Evolutionary conservation across 2,113 vertebrate genomes (phyloP), one percentile per base, ranked within the genome.

Genomic region (Sinocyclocheilus grahami): DNA sequence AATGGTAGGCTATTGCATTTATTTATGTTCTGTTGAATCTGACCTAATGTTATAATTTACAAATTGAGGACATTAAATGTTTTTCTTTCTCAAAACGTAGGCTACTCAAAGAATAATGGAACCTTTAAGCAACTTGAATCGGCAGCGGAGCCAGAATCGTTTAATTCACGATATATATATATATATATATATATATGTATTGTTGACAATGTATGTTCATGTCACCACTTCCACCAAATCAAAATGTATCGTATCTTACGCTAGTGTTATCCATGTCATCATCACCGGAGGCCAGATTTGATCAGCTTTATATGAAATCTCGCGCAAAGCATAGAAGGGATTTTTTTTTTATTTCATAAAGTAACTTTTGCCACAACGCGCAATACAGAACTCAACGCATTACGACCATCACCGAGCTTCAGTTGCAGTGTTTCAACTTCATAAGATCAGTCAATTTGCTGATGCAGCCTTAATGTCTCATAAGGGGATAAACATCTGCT

Each of bases 181-280:
- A 27, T 27, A 27, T 27, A 27, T 27, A 27, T n/a, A 27, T 27
- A 2, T 72, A 0, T 7, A 0, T 74, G 10, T 30, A 69, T 78
- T 89, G 89, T 90, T 89, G 88, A 90, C 84, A 89, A 78, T 58
- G 14, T 33, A 76, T 51, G 72, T 88, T 69, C 75, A 88, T 79
- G 87, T 84, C 88, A 87, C 11, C 79, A 84, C 78, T 78, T 84
- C 65, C 20, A 82, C 24, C 9, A 42, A 51, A 78, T 65, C 9
- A 22, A 63, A 75, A 72, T 3, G 2, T n/a, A 69, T 16, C 3
- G 10, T 9, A 53, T 20, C 63, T 48, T 3, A 24, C 30, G 37
- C 24, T 6, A 3, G 10, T 5, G 4, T 18, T 14, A 53, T 37
- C 2, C 42, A 37, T 69, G 24, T 42, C 33, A 80, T 60, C 37